Percentiles rank a stretch among this genome's conserved stretches.
Conservation (phyloP, 2,113 vertebrate species). For the Dromaius novaehollandiae region DNA sequence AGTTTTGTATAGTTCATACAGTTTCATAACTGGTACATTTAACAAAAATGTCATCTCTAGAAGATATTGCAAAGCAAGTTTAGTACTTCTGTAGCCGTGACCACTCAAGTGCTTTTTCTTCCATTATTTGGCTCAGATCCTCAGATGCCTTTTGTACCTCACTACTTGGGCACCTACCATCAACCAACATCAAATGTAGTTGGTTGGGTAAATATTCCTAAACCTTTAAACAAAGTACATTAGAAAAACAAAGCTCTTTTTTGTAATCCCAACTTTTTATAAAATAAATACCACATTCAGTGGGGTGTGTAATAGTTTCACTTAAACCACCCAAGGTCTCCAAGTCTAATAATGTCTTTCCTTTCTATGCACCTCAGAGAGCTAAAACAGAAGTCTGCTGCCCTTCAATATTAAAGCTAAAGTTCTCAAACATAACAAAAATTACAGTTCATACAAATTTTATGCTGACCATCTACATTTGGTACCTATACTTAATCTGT, state of each 20-base stretch:
- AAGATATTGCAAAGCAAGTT: neutral
- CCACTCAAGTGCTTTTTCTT: neutral
- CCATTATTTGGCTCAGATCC: neutral
- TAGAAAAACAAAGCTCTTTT: neutral
- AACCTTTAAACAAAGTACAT: neutral
- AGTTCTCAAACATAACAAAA: neutral
- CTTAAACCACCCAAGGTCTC: neutral
- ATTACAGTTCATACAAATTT: neutral
- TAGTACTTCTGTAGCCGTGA: neutral
- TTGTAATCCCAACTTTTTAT: neutral
- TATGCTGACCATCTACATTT: neutral
- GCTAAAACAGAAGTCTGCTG: neutral
- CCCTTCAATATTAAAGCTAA: neutral
- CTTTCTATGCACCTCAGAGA: neutral
- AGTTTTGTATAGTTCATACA: neutral
- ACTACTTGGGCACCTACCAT: neutral
- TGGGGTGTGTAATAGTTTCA: neutral
- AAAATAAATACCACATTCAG: neutral
- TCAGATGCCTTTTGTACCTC: neutral
- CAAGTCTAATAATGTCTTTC: neutral
- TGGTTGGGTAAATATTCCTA: neutral
- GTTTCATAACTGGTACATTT: neutral
- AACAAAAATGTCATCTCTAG: neutral
- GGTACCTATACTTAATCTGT: neutral
- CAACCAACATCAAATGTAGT: neutral